phyloP scores from a whole-genome alignment of 2,113 vertebrate genomes.

The Oncorhynchus nerka region DNA sequence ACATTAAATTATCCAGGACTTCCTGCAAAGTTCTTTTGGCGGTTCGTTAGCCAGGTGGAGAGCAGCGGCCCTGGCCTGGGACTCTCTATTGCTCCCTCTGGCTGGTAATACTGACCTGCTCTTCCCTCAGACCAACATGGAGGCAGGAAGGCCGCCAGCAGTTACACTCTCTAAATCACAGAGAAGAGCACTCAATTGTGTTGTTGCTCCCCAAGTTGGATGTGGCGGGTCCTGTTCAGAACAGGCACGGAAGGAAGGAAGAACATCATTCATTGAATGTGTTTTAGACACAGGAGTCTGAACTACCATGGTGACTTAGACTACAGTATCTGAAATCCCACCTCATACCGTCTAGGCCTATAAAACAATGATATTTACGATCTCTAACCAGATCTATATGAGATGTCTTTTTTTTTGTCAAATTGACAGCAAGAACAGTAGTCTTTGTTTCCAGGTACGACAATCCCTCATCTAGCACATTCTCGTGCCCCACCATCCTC shows the following conservation, averaged over 20 bases:
- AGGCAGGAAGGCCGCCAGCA: slow-evolving; percentile 63
- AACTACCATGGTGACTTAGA: background rate
- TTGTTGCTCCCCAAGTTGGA: slow-evolving; percentile 34
- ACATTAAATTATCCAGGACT: slow-evolving; percentile 79
- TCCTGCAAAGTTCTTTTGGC: slow-evolving; percentile 69
- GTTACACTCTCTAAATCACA: slow-evolving; percentile 59
- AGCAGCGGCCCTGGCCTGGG: slow-evolving; percentile 55
- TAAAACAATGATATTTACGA: background rate
- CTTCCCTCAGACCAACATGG: slow-evolving; percentile 43
- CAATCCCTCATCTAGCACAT: background rate
- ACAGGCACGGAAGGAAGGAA: slow-evolving; percentile 10
- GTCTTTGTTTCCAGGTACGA: background rate
- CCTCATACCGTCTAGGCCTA: background rate
- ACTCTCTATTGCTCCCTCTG: slow-evolving; percentile 21
- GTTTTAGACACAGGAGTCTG: background rate
- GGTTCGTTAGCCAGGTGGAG: slow-evolving; percentile 62
- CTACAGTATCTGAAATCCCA: background rate
- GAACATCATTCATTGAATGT: background rate
- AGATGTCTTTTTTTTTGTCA: background rate
- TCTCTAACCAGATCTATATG: background rate
- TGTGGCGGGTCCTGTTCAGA: slow-evolving; percentile 53
- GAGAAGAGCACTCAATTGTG: slow-evolving; percentile 36
- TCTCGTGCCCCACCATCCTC: background rate
- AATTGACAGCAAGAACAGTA: background rate
- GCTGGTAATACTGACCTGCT: slow-evolving; percentile 52